Conservation (phyloP, 2,113 vertebrate genomes). For the Crotophaga sulcirostris region DNA sequence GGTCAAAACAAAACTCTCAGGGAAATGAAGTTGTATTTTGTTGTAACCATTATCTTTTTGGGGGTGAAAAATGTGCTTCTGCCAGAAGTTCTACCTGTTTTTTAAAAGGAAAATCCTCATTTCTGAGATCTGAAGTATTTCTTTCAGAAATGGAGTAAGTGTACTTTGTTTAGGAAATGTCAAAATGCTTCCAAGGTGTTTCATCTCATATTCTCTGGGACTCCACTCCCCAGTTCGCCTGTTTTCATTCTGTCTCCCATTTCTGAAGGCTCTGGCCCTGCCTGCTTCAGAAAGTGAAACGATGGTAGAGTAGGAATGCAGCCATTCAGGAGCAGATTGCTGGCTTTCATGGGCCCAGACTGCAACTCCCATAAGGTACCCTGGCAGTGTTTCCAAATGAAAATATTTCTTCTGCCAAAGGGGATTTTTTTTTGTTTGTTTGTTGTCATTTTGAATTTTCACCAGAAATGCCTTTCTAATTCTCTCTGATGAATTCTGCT, state of each 20-base stretch:
- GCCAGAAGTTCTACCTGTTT: not conserved
- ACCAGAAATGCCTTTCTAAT: not conserved
- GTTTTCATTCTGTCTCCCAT: not conserved
- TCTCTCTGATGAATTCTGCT: not conserved
- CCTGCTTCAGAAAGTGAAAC: not conserved
- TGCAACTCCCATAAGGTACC: not conserved
- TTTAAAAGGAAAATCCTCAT: not conserved
- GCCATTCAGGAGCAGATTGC: not conserved
- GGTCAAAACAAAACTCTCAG: not conserved
- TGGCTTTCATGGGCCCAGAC: not conserved
- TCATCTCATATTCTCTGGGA: not conserved
- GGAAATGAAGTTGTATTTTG: not conserved
- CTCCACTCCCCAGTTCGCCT: not conserved
- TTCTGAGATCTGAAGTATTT: not conserved
- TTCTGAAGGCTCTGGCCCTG: not conserved
- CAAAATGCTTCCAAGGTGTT: not conserved
- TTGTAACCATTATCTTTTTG: rapidly evolving
- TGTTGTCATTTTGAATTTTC: conserved; percentile 24
- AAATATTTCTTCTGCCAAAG: conserved; percentile 9
- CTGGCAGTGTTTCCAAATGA: not conserved
- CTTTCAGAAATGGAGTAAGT: not conserved
- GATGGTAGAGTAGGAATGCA: not conserved
- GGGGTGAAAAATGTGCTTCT: not conserved
- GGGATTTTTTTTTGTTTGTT: not conserved
- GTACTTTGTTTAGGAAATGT: not conserved